Conservation (phyloP, 2,797 vertebrate genomes). For the Poliocrania exsul region DNA sequence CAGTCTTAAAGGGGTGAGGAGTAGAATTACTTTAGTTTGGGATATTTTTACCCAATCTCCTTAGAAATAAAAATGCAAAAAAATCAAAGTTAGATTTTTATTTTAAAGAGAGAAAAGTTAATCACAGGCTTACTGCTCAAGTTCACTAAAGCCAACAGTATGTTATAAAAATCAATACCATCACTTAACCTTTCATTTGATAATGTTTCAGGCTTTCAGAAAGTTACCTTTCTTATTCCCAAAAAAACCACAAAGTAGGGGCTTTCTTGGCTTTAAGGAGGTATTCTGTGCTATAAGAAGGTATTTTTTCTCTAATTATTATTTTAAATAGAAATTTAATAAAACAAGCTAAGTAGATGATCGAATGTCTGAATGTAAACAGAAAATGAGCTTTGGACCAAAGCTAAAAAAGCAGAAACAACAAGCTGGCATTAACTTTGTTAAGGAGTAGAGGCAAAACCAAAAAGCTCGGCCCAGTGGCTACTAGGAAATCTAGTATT, state of each 20-base stretch:
- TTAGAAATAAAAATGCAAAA: neutral
- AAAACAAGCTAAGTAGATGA: neutral
- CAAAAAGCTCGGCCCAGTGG: slow-evolving; percentile 47
- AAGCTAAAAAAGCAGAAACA: slow-evolving; percentile 35
- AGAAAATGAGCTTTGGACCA: slow-evolving; percentile 47
- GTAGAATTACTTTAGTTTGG: neutral
- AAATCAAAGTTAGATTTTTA: neutral
- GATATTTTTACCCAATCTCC: neutral
- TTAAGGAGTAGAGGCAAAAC: slow-evolving; percentile 36
- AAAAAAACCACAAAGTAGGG: neutral
- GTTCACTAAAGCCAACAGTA: neutral
- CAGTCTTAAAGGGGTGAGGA: neutral
- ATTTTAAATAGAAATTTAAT: neutral
- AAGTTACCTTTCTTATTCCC: neutral
- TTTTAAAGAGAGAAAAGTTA: neutral
- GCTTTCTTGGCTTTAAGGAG: neutral
- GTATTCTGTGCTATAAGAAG: neutral
- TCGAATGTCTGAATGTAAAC: slow-evolving; percentile 51
- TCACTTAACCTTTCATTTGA: neutral
- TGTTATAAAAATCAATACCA: neutral
- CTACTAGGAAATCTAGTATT: slow-evolving; percentile 55
- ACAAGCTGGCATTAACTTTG: slow-evolving; percentile 44
- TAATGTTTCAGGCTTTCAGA: neutral
- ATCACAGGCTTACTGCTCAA: neutral
- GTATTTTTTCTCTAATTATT: neutral